A percentile compares a stretch with the other conserved stretches of the same genome.
These are phyloP conservation scores for Pipra filicauda DNA, from an alignment of 2,113 vertebrate species.

Conservation along the genomic window DNA sequence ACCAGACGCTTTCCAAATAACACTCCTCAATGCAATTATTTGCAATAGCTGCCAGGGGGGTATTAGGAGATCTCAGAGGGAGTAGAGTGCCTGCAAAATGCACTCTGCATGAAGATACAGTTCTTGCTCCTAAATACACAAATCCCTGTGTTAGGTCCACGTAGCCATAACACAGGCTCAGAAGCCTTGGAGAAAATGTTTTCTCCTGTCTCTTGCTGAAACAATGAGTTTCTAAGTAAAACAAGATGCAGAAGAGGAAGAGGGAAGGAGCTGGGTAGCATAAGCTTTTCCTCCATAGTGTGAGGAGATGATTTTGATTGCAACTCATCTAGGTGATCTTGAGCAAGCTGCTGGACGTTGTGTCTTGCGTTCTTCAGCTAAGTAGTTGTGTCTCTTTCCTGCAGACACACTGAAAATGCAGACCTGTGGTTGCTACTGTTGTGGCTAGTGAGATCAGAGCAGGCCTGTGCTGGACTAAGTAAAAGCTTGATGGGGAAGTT, in stretches of 20 bases:
- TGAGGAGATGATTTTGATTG: background rate
- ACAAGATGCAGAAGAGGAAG: background rate
- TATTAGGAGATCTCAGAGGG: background rate
- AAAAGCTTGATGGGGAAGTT: background rate
- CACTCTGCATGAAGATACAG: background rate
- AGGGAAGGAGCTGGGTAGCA: background rate
- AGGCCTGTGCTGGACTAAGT: background rate
- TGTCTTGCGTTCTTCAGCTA: background rate
- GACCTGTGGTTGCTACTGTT: background rate
- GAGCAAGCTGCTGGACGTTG: background rate
- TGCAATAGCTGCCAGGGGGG: background rate
- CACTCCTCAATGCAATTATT: background rate
- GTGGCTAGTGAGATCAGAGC: background rate
- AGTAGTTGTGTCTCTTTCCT: background rate
- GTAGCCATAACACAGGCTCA: background rate
- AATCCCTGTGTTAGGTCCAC: background rate
- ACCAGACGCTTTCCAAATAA: background rate
- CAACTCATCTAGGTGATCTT: background rate
- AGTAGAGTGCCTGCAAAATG: constrained; percentile 12
- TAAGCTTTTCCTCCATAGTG: background rate
- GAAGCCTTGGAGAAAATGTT: background rate
- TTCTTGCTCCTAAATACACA: background rate
- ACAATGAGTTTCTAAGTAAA: background rate
- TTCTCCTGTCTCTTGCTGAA: background rate
- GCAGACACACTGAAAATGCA: background rate